Evolutionary conservation across 2,888 invertebrate genomes (phyloP), one percentile per base, ranked within the genome.

Genomic region (Ctenicera cuprea): DNA sequence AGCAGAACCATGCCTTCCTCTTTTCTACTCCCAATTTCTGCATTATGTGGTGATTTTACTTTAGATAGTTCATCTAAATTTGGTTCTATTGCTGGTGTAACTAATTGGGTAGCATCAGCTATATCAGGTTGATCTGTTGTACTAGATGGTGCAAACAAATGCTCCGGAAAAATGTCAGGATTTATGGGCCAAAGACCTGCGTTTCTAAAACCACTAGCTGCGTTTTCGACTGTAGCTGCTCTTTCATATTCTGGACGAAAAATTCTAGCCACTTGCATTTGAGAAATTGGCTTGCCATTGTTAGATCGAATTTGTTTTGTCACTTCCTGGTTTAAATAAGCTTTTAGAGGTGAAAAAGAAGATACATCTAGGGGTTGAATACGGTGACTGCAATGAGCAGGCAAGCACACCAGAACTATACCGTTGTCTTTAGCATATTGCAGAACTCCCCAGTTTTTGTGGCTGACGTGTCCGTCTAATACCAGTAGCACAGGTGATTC

Each of bases 361-460:
- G 33, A 33, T 33, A 9, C 33, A 8, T 33, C 33, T 5, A 33
- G 33, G 9, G 33, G 33, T 9, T 33, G 33, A 33, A 33, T 33
- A 33, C 33, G 33, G 9, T 33, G 33, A 33, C 33, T 33, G 9
- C 33, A 33, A 33, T 33, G 33, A 9, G 33, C 33, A 9, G 33
- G 33, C 9, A 33, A 33, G 33, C 33, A 33, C 33, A 33, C 1
- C 33, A 33, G 5, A 9, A 33, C 33, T 33, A 33, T 33, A 33
- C 33, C 33, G 7, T 33, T 33, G 2, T 4, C 81, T 75, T 82
- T 83, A 37, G 83, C 83, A 71, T 57, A 57, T n/a, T 7, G 7
- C 9, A 57, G 1, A n/a, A 37, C 50, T 22, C 1, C 12, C 7
- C 7, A 79, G 77, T 64, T 82, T 52, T 33, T 65, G 30, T 65